Conservation (phyloP, 2,113 vertebrate genomes). For the Brachyhypopomus occidentalis region DNA sequence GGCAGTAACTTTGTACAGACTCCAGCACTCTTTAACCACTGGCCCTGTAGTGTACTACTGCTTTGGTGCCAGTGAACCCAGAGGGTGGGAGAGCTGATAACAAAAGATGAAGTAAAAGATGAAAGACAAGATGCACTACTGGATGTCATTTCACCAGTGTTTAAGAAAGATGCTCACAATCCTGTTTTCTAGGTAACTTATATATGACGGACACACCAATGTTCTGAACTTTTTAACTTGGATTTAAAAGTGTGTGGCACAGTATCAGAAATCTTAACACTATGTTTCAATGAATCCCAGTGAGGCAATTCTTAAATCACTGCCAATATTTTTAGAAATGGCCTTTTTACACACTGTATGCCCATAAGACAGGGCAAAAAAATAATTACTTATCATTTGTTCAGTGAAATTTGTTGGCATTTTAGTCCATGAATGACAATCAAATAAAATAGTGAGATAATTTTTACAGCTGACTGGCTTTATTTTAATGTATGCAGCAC, state of each 20-base stretch:
- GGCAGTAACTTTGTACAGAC: conserved; percentile 26
- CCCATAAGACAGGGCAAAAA: not conserved
- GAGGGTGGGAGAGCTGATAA: conserved; percentile 34
- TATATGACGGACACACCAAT: not conserved
- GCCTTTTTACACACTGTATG: not conserved
- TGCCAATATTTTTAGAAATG: no score
- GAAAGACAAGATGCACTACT: conserved; percentile 19
- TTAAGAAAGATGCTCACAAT: conserved; percentile 16
- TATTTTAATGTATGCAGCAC: not conserved
- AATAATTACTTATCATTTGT: conserved; percentile 2
- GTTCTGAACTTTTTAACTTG: not conserved
- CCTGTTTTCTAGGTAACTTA: conserved; percentile 1
- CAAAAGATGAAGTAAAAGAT: not conserved
- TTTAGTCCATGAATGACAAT: not conserved
- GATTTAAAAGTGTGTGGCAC: not conserved
- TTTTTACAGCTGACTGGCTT: not conserved
- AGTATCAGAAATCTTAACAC: not conserved
- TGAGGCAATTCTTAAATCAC: not conserved
- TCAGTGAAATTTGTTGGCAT: not conserved
- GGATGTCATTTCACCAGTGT: conserved; percentile 32
- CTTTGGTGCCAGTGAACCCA: conserved; percentile 43
- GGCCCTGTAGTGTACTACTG: conserved; percentile 8
- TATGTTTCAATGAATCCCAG: not conserved
- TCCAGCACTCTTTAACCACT: conserved; percentile 30
- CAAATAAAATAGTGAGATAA: not conserved